phyloP scores from a whole-genome alignment of 2,888 invertebrate genomes.

The Idaea biselata region DNA sequence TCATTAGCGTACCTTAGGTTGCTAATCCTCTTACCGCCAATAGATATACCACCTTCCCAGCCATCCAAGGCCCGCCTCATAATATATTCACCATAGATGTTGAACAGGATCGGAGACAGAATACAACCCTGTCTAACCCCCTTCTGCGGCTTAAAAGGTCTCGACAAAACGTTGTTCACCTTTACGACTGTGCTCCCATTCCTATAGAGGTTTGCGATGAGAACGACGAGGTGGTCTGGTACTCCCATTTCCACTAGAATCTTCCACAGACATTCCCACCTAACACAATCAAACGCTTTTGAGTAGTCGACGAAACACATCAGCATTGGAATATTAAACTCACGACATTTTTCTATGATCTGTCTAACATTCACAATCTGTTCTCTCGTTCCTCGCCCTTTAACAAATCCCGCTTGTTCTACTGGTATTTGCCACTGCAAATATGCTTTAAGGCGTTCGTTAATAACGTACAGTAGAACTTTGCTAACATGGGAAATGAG shows the following conservation, averaged over 20 bases:
- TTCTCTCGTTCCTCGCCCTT: slow-evolving; percentile 4
- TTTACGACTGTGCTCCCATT: background rate
- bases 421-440: slow-evolving; percentile 8
- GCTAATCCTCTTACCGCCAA: too few species aligned
- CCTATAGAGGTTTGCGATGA: background rate
- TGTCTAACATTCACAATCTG: slow-evolving; percentile 14
- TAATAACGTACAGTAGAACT: slow-evolving; percentile 11
- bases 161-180: too few species aligned
- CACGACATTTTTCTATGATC: slow-evolving; percentile 10
- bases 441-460: slow-evolving; percentile 7
- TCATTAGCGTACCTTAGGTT: too few species aligned
- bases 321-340: slow-evolving; percentile 11
- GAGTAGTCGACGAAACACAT: slow-evolving; percentile 11
- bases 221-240: background rate
- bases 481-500: slow-evolving; percentile 16
- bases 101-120: background rate
- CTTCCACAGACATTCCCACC: slow-evolving; percentile 4
- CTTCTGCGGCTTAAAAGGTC: background rate
- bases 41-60: too few species aligned
- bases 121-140: background rate
- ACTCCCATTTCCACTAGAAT: background rate
- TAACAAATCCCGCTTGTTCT: slow-evolving; percentile 11
- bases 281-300: slow-evolving; percentile 8
- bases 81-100: too few species aligned
- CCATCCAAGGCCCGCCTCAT: too few species aligned